Evolutionary conservation across 2,888 invertebrate species (phyloP).

Genomic region (Galeopsomyia nigrocyanea): DNA sequence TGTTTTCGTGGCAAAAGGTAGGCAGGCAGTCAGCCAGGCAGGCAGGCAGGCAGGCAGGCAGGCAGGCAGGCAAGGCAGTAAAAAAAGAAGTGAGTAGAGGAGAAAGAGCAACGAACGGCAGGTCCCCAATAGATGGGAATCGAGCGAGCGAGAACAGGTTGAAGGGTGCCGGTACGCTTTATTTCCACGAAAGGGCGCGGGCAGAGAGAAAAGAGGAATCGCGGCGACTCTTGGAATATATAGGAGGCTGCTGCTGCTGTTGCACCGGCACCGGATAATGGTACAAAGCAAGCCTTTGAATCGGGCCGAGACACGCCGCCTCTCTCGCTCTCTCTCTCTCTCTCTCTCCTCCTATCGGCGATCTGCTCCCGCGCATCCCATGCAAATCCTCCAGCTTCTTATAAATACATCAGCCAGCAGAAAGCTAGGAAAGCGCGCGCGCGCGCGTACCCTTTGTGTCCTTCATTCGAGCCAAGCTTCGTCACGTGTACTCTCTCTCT

Average conservation of each 20-base stretch:
- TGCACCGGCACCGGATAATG: slow-evolving; percentile 56
- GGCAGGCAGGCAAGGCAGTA: neutral
- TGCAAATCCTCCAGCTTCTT: slow-evolving; percentile 67
- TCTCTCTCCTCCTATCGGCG: slow-evolving; percentile 58
- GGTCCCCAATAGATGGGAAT: slow-evolving; percentile 43
- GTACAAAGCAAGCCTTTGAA: slow-evolving; percentile 66
- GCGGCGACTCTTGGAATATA: slow-evolving; percentile 18
- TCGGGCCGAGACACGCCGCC: slow-evolving; percentile 61
- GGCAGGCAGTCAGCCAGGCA: slow-evolving; percentile 2
- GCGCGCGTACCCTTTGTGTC: slow-evolving; percentile 49
- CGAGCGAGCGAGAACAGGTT: slow-evolving; percentile 41
- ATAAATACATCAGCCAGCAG: slow-evolving; percentile 67
- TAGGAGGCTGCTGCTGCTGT: slow-evolving; percentile 23
- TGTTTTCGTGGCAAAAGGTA: too few species aligned
- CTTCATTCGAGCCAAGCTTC: slow-evolving; percentile 1
- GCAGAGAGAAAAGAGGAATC: slow-evolving; percentile 47
- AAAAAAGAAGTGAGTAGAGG: too few species aligned
- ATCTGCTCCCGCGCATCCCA: slow-evolving; percentile 62
- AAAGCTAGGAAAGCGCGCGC: slow-evolving; percentile 48
- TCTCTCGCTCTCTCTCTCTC: slow-evolving; percentile 37
- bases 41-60: too few species aligned
- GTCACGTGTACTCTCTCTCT: neutral
- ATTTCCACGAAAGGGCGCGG: slow-evolving; percentile 51
- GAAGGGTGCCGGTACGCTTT: slow-evolving; percentile 44
- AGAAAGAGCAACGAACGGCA: slow-evolving; percentile 37